phyloP scores from a whole-genome alignment of 2,797 vertebrate species.

The Notamacropus eugenii region DNA sequence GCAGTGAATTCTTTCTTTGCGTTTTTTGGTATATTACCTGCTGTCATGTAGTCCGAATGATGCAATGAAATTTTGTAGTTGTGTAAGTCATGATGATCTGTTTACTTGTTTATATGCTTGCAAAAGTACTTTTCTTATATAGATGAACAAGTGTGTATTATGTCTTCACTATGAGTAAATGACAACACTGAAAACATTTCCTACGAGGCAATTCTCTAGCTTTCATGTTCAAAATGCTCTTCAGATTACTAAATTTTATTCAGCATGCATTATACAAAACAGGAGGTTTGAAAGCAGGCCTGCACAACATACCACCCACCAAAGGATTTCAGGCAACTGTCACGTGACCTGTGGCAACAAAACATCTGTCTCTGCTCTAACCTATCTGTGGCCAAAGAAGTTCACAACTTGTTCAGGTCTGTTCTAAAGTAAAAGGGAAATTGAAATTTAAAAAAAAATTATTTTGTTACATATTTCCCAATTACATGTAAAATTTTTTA shows the following conservation, averaged over 20 bases:
- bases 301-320: too few relatives aligned
- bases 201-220: neutral
- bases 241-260: neutral
- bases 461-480: neutral
- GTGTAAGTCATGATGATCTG: neutral
- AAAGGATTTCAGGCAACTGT: too few relatives aligned
- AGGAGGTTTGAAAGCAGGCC: neutral
- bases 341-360: too few relatives aligned
- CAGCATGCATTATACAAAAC: neutral
- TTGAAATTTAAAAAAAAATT: too few relatives aligned
- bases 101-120: neutral
- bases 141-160: neutral
- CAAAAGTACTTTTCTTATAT: neutral
- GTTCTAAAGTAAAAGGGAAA: too few relatives aligned
- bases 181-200: neutral
- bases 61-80: neutral
- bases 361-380: too few relatives aligned
- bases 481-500: neutral
- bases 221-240: neutral
- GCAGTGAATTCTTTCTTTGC: neutral
- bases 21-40: neutral
- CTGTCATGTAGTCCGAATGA: neutral
- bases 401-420: too few relatives aligned
- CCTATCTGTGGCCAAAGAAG: too few relatives aligned
- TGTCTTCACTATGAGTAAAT: neutral